A percentile compares a stretch with the other conserved stretches of the same genome.
Evolutionary conservation across 2,113 vertebrate species (phyloP).

Genomic region (Hemiprocne comata): DNA sequence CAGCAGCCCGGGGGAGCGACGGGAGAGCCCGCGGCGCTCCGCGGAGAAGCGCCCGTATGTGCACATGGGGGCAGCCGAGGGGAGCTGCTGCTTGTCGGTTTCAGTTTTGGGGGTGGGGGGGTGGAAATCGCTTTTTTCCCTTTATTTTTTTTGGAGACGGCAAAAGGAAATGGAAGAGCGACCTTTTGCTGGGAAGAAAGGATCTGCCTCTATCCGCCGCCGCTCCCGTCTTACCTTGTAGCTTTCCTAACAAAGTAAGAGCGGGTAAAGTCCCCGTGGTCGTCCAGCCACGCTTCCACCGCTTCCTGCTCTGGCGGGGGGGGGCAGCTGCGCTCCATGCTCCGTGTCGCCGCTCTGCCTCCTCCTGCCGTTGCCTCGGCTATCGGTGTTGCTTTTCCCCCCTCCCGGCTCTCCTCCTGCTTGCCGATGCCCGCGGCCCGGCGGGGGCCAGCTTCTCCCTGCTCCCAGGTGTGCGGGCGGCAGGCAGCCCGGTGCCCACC

Average conservation of each 20-base stretch:
- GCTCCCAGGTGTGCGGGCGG: neutral
- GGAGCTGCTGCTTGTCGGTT: neutral
- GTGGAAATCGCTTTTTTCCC: neutral
- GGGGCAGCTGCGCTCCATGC: slow-evolving; percentile 78
- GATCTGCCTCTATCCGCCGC: neutral
- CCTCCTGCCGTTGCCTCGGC: neutral
- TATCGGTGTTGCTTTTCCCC: neutral
- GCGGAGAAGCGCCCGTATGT: neutral
- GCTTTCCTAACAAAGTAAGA: slow-evolving; percentile 94
- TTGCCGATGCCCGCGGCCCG: neutral
- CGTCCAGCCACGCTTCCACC: slow-evolving; percentile 96
- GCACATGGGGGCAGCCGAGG: neutral
- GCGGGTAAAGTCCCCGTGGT: slow-evolving; percentile 88
- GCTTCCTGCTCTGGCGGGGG: slow-evolving; percentile 65
- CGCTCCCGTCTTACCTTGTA: slow-evolving; percentile 80
- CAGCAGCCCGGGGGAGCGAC: too few relatives aligned
- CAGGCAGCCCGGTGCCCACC: neutral
- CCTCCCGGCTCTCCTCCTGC: neutral
- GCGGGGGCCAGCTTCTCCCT: neutral
- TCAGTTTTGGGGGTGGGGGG: neutral
- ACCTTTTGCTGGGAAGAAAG: neutral
- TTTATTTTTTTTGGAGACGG: neutral
- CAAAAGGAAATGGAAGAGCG: neutral
- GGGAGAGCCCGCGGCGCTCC: neutral
- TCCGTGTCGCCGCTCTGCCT: neutral